Percentiles rank a stretch among this genome's conserved stretches.
Evolutionary conservation across 2,888 invertebrate species (phyloP).

Genomic region (Saturnia pavonia): DNA sequence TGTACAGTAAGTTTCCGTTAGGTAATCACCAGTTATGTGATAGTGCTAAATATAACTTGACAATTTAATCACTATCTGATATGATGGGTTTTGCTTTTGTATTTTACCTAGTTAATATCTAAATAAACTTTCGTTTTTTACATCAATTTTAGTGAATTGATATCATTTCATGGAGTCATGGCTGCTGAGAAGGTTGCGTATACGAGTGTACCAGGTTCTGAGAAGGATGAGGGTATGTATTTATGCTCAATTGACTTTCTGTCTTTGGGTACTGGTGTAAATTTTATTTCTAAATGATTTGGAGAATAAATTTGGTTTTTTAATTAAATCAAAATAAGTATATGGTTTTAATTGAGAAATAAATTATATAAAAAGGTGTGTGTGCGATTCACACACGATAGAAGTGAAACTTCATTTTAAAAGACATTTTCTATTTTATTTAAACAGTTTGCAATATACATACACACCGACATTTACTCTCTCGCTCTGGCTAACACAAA

Average conservation of each 20-base stretch:
- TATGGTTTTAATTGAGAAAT: no score
- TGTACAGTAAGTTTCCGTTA: conserved; percentile 1
- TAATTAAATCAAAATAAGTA: background rate
- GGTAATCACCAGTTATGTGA: conserved; percentile 3
- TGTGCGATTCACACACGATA: no score
- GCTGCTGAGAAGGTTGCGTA: conserved; percentile 19
- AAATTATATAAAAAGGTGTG: no score
- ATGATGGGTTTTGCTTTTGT: background rate
- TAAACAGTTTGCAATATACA: no score
- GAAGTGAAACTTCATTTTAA: no score
- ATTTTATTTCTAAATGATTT: background rate
- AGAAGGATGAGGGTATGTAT: conserved; percentile 16
- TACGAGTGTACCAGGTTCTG: conserved; percentile 14
- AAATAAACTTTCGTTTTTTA: conserved; percentile 4
- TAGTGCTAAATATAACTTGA: conserved; percentile 9
- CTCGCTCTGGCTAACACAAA: no score
- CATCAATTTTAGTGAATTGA: background rate
- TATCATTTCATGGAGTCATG: conserved; percentile 16
- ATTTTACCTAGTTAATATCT: background rate
- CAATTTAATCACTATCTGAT: conserved; percentile 5
- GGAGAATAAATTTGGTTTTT: background rate
- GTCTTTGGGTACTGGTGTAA: background rate
- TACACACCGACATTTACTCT: no score
- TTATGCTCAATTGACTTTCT: background rate
- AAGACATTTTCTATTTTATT: no score